Evolutionary conservation across 1,140 invertebrate species (phyloP).

Genomic region (Drosophila busckii): DNA sequence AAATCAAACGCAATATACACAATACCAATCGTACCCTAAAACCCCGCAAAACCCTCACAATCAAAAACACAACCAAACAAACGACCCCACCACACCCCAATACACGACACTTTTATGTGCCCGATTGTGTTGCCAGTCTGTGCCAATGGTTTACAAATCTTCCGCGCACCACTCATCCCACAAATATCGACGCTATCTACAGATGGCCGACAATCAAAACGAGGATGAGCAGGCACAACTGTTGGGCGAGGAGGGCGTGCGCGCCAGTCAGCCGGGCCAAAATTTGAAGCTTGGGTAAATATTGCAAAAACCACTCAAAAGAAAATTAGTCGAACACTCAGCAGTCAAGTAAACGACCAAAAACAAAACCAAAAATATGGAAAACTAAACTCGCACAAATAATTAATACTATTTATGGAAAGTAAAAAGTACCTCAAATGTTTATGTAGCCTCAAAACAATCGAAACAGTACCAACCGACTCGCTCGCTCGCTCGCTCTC

Average conservation of each 20-base stretch:
- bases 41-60: slow-evolving; percentile 11
- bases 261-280: slow-evolving; percentile 94
- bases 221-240: slow-evolving; percentile 96
- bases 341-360: slow-evolving; percentile 10
- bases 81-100: slow-evolving; percentile 11
- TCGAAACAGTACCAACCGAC: slow-evolving; percentile 15
- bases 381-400: slow-evolving; percentile 67
- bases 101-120: slow-evolving; percentile 9
- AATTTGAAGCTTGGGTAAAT: slow-evolving; percentile 93
- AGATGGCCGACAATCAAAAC: slow-evolving; percentile 94
- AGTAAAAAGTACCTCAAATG: slow-evolving; percentile 9
- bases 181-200: slow-evolving; percentile 77
- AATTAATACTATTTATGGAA: slow-evolving; percentile 4
- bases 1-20: slow-evolving; percentile 25
- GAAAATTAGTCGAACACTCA: slow-evolving; percentile 15
- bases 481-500: slow-evolving; percentile 43
- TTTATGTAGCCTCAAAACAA: slow-evolving; percentile 9
- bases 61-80: slow-evolving; percentile 16
- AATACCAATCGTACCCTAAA: slow-evolving; percentile 16
- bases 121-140: slow-evolving; percentile 75
- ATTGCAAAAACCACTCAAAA: slow-evolving; percentile 58
- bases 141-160: slow-evolving; percentile 74
- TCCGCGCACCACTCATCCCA: slow-evolving; percentile 56
- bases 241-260: slow-evolving; percentile 94
- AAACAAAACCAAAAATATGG: slow-evolving; percentile 24